A percentile compares a stretch with the other conserved stretches of the same genome.
Conservation (phyloP, 35 echinoderm and acorn worm genomes). For the Amphiura filiformis region DNA sequence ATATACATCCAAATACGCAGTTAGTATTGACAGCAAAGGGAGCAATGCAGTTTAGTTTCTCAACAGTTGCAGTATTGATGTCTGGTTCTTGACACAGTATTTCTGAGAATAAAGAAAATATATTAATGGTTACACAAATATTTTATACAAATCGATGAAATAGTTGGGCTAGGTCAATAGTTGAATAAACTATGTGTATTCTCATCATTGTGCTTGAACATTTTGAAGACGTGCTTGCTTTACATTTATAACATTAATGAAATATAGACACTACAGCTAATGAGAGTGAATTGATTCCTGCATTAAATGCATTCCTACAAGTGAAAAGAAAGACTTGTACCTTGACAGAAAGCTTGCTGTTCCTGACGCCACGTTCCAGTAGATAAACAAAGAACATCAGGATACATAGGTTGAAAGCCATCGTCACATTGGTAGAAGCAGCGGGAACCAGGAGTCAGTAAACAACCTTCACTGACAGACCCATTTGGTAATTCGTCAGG, state of each 20-base stretch:
- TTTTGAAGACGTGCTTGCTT: too few relatives aligned
- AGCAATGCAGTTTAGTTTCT: background rate
- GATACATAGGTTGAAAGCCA: background rate
- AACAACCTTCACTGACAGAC: background rate
- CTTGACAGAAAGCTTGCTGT: too few relatives aligned
- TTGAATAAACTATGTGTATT: too few relatives aligned
- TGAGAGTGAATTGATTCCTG: too few relatives aligned
- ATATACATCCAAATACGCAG: background rate
- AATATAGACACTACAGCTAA: too few relatives aligned
- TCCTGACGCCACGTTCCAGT: background rate
- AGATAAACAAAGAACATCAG: background rate
- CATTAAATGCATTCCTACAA: too few relatives aligned
- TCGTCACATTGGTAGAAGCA: background rate
- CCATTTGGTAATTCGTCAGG: background rate
- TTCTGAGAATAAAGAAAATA: background rate
- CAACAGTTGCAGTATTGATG: background rate
- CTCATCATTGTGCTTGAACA: too few relatives aligned
- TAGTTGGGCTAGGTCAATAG: too few relatives aligned
- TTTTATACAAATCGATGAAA: too few relatives aligned
- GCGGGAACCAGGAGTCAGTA: background rate
- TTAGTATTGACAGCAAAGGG: background rate
- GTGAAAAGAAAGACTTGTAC: too few relatives aligned
- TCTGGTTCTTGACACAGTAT: background rate
- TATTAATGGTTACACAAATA: too few relatives aligned
- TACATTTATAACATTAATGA: too few relatives aligned